These are phyloP conservation scores for Aptenodytes patagonicus DNA, from an alignment of 2,113 vertebrate species.

Conservation along the genomic window DNA sequence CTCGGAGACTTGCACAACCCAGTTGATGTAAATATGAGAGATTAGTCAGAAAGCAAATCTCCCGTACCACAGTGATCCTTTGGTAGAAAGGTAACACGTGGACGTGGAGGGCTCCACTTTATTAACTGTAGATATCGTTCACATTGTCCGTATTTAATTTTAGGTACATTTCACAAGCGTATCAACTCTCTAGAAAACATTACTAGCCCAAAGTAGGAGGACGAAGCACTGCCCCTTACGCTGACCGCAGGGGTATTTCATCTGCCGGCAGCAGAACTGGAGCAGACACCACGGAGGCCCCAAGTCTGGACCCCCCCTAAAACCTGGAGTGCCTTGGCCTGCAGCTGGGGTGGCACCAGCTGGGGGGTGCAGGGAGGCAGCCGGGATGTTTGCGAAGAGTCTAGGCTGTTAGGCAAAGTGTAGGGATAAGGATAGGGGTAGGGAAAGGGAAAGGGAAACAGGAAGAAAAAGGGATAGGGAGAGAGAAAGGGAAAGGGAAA, in stretches of 20 bases:
- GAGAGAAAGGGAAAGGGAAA: no score
- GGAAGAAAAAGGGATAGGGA: no score
- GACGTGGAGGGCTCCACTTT: background rate
- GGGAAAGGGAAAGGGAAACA: no score
- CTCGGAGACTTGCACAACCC: background rate
- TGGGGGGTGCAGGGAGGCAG: background rate
- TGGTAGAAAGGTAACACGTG: accelerated
- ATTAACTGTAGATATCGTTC: accelerated
- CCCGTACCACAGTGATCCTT: background rate
- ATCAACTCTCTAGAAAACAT: background rate
- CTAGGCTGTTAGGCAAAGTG: background rate
- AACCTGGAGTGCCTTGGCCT: background rate
- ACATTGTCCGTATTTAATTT: background rate
- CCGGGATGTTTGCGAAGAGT: no score
- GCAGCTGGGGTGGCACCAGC: no score
- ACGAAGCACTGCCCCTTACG: accelerated
- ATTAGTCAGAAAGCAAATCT: background rate
- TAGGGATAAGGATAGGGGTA: accelerated
- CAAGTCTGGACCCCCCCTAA: no score
- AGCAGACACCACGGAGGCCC: background rate
- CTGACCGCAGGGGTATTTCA: background rate
- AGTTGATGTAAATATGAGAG: background rate
- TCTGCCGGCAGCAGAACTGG: background rate
- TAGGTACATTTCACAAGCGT: accelerated
- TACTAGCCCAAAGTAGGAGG: background rate